Conservation (phyloP, 1,140 invertebrate species). For the silkworm (Bombyx mori) region DNA sequence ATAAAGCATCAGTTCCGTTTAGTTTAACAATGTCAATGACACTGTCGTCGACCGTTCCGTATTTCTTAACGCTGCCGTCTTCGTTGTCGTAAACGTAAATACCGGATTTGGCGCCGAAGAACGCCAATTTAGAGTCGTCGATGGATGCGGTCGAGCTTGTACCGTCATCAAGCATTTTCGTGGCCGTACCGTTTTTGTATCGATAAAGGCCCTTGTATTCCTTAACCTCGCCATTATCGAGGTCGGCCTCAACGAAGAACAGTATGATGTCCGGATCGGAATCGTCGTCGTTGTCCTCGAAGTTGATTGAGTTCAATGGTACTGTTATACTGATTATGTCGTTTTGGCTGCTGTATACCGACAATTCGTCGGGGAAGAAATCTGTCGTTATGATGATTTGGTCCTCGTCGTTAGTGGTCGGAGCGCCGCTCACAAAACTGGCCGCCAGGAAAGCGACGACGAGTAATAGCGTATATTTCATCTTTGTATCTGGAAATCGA, state of each 20-base stretch:
- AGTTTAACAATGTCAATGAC: slow-evolving; percentile 36
- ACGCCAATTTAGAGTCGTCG: slow-evolving; percentile 33
- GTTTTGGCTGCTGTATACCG: slow-evolving; percentile 31
- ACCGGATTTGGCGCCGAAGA: slow-evolving; percentile 37
- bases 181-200: slow-evolving; percentile 19
- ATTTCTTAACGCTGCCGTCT: slow-evolving; percentile 33
- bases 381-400: slow-evolving; percentile 21
- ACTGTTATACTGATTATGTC: slow-evolving; percentile 43
- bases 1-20: slow-evolving; percentile 29
- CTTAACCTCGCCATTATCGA: slow-evolving; percentile 19
- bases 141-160: slow-evolving; percentile 27
- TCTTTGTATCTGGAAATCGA: slow-evolving; percentile 13
- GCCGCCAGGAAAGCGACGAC: slow-evolving; percentile 15
- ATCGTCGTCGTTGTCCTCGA: slow-evolving; percentile 26
- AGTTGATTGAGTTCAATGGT: slow-evolving; percentile 43
- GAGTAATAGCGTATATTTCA: slow-evolving; percentile 14
- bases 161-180: slow-evolving; percentile 38
- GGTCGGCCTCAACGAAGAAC: slow-evolving; percentile 40
- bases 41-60: slow-evolving; percentile 37
- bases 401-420: slow-evolving; percentile 20
- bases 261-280: slow-evolving; percentile 12
- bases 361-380: slow-evolving; percentile 22
- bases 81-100: slow-evolving; percentile 34
- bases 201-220: slow-evolving; percentile 32
- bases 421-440: slow-evolving; percentile 15